phyloP scores from a whole-genome alignment of 1,140 invertebrate genomes.

The Apocrypta bakeri region DNA sequence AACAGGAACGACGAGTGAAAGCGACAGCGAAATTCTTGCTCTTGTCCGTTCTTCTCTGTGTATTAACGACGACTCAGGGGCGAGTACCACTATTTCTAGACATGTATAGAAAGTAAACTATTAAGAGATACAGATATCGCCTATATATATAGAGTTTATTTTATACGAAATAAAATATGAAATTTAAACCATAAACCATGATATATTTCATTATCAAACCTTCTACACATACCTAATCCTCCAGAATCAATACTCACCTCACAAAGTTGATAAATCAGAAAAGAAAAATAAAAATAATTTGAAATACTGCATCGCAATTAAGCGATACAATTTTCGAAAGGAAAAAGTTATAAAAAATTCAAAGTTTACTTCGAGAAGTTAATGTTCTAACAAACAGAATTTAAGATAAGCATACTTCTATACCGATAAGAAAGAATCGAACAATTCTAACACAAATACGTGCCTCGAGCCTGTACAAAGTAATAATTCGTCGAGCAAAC shows the following conservation, averaged over 20 bases:
- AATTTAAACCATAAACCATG: slow-evolving; percentile 52
- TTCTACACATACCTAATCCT: background rate
- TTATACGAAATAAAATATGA: slow-evolving; percentile 72
- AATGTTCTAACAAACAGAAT: no score
- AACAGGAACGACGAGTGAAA: slow-evolving; percentile 15
- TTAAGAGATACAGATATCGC: slow-evolving; percentile 63
- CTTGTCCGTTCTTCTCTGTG: slow-evolving; percentile 27
- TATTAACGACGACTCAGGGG: slow-evolving; percentile 51
- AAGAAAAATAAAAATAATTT: no score
- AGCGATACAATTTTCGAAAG: no score
- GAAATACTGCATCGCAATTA: no score
- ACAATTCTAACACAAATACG: background rate
- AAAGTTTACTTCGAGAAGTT: no score
- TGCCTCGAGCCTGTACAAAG: no score
- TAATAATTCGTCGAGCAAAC: slow-evolving; percentile 23
- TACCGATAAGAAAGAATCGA: background rate
- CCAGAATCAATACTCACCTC: no score
- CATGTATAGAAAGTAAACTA: slow-evolving; percentile 68
- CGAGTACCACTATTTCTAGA: slow-evolving; percentile 64
- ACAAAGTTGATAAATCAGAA: no score
- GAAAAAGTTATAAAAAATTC: no score
- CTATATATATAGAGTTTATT: slow-evolving; percentile 69
- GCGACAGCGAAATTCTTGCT: slow-evolving; percentile 10
- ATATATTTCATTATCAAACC: slow-evolving; percentile 12
- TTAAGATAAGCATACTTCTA: no score